Conservation (phyloP, 2,888 invertebrate genomes). For the Athalia cordata region DNA sequence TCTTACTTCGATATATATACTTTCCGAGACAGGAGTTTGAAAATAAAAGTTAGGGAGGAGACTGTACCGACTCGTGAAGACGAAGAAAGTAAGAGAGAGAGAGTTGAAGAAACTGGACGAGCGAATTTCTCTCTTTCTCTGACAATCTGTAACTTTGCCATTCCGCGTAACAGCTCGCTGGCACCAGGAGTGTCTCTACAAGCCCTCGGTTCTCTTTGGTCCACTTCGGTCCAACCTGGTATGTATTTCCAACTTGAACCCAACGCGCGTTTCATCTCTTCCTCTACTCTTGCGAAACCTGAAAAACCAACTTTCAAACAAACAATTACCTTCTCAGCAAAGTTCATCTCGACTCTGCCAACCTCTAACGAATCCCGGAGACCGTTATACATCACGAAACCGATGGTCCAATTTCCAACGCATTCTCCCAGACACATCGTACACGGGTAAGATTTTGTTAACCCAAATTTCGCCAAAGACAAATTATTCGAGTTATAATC, state of each 20-base stretch:
- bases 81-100: neutral
- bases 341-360: neutral
- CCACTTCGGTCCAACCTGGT: conserved; percentile 14
- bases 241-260: conserved; percentile 18
- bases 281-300: conserved; percentile 42
- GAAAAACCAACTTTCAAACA: conserved; percentile 52
- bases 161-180: conserved; percentile 62
- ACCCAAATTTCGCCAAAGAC: no score
- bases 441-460: no score
- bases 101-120: conserved; percentile 14
- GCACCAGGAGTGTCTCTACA: conserved; percentile 50
- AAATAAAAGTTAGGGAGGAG: conserved; percentile 33
- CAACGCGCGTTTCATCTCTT: conserved; percentile 38
- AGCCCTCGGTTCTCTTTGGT: conserved; percentile 39
- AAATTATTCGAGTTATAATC: no score
- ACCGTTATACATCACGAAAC: neutral
- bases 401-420: neutral
- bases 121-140: conserved; percentile 51
- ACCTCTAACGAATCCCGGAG: conserved; percentile 10
- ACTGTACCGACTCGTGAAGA: conserved; percentile 13
- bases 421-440: no score
- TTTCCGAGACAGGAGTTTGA: conserved; percentile 12
- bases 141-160: conserved; percentile 65
- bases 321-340: conserved; percentile 49
- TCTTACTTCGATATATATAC: neutral